phyloP scores from a whole-genome alignment of 2,113 vertebrate genomes.

The Thamnaconus septentrionalis region DNA sequence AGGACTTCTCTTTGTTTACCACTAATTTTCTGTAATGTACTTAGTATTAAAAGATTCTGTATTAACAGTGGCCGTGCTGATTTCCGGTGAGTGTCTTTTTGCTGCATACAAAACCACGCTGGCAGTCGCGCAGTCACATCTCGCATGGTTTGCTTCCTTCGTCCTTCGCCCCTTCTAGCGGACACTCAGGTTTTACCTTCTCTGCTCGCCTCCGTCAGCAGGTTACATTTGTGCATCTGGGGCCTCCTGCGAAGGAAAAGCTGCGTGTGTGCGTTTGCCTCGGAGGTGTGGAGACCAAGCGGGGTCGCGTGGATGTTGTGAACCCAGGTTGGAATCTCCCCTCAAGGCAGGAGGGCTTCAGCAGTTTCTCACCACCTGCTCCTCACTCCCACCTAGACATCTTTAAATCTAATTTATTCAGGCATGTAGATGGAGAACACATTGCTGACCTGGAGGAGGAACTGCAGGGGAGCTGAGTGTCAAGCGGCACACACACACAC shows the following conservation, averaged over 20 bases:
- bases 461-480: slow-evolving; percentile 12
- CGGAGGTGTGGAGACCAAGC: slow-evolving; percentile 15
- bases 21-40: slow-evolving; percentile 69
- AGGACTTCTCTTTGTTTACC: slow-evolving; percentile 55
- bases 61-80: slow-evolving; percentile 32
- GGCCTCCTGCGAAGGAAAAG: too few relatives aligned
- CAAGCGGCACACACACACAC: slow-evolving; percentile 11
- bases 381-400: slow-evolving; percentile 23
- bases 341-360: slow-evolving; percentile 21
- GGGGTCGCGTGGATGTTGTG: slow-evolving; percentile 11
- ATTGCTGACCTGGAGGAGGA: background rate
- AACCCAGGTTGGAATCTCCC: slow-evolving; percentile 57
- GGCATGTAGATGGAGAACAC: slow-evolving; percentile 4
- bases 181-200: background rate
- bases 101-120: too few relatives aligned
- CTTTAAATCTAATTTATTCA: slow-evolving; percentile 37
- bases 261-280: background rate
- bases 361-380: slow-evolving; percentile 38
- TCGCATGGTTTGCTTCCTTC: slow-evolving; percentile 12
- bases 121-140: too few relatives aligned
- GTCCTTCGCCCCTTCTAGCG: too few relatives aligned
- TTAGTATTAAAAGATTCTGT: slow-evolving; percentile 74
- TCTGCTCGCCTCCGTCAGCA: background rate
- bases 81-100: background rate
- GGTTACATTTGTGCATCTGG: background rate